phyloP scores from a whole-genome alignment of 2,797 vertebrate genomes.

The Peromyscus attwateri region DNA sequence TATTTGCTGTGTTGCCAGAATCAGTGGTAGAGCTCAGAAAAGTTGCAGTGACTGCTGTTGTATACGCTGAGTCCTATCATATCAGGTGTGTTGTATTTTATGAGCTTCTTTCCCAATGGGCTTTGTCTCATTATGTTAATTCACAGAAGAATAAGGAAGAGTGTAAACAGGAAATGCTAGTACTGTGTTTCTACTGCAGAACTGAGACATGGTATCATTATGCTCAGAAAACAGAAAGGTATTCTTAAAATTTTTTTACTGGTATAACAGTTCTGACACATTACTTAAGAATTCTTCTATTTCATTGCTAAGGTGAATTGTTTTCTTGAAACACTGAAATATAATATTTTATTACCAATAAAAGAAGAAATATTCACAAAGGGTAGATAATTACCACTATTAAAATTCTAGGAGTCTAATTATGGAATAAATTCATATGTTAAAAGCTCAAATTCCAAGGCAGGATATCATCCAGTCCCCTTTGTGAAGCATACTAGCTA shows the following conservation, averaged over 20 bases:
- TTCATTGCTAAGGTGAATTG: constrained; percentile 29
- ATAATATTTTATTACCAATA: constrained; percentile 48
- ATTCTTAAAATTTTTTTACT: constrained; percentile 59
- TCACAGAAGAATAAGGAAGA: constrained; percentile 61
- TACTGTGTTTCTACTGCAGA: constrained; percentile 26
- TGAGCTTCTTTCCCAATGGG: constrained; percentile 1
- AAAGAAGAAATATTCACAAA: constrained; percentile 57
- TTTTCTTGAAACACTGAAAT: constrained; percentile 63
- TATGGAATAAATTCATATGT: constrained; percentile 42
- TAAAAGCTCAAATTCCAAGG: constrained; percentile 57
- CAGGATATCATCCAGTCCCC: not conserved
- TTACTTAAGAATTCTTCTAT: constrained; percentile 64
- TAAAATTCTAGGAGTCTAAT: constrained; percentile 57
- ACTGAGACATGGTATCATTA: constrained; percentile 36
- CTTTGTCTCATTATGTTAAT: constrained; percentile 67
- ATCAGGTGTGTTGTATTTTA: constrained; percentile 64
- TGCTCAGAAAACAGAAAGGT: constrained; percentile 23
- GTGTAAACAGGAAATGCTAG: constrained; percentile 60
- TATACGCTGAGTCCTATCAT: constrained; percentile 47
- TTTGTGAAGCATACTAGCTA: not conserved
- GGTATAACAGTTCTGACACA: constrained; percentile 45
- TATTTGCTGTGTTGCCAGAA: constrained; percentile 70
- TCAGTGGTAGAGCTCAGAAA: constrained; percentile 58
- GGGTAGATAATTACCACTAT: constrained; percentile 50
- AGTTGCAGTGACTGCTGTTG: constrained; percentile 61